Percentiles rank a stretch among this genome's conserved stretches.
phyloP scores from a whole-genome alignment of 2,888 invertebrate species.

The Acheta domesticus region DNA sequence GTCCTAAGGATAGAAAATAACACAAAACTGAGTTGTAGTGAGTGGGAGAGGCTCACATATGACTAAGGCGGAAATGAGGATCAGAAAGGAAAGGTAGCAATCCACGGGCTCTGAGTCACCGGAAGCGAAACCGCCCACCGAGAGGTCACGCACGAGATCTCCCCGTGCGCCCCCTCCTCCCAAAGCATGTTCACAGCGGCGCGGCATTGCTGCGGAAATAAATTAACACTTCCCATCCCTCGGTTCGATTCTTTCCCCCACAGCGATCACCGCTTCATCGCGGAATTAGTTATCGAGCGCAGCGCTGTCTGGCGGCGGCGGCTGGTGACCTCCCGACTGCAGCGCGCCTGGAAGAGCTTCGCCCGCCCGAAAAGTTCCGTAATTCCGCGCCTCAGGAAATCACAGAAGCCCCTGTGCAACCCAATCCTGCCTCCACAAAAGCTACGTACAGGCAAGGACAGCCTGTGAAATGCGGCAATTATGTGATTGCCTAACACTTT shows the following conservation, averaged over 20 bases:
- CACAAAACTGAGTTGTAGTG: conserved; percentile 7
- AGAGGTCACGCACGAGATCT: not conserved
- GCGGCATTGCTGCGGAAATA: too few species aligned
- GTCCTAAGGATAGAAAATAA: conserved; percentile 18
- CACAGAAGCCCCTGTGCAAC: not conserved
- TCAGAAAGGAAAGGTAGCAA: not conserved
- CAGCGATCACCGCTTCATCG: too few species aligned
- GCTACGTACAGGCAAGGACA: conserved; percentile 10
- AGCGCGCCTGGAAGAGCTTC: too few species aligned
- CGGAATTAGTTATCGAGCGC: too few species aligned
- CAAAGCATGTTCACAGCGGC: too few species aligned
- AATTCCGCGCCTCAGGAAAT: not conserved
- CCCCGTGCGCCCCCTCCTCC: not conserved
- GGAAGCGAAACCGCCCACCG: not conserved
- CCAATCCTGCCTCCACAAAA: not conserved
- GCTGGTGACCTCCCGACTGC: too few species aligned
- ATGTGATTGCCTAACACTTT: conserved; percentile 18
- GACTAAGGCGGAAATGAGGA: not conserved
- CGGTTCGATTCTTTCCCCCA: too few species aligned
- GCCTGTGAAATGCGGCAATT: not conserved
- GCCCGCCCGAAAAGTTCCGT: not conserved
- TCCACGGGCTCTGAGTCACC: not conserved
- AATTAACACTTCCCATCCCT: too few species aligned
- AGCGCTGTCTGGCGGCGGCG: too few species aligned
- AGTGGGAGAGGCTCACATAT: not conserved